These are phyloP conservation scores for Osmerus mordax DNA, from an alignment of 2,113 vertebrate genomes.

Conservation along the genomic window DNA sequence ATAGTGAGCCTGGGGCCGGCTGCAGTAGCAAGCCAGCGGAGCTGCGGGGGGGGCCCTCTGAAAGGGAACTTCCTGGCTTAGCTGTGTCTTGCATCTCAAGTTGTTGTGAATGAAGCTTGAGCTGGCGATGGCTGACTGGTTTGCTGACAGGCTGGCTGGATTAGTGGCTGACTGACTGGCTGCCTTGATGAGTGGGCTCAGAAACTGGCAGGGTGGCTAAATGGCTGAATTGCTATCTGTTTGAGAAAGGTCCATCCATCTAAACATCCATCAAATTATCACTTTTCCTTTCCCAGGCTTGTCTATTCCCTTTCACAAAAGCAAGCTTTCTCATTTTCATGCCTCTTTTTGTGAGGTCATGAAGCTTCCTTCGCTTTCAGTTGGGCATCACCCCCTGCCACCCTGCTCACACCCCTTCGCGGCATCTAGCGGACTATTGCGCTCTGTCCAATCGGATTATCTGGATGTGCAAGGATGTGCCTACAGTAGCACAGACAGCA, in stretches of 20 bases:
- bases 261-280: neutral
- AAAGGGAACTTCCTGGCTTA: slow-evolving; percentile 70
- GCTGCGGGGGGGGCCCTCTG: slow-evolving; percentile 55
- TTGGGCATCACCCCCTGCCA: neutral
- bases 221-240: neutral
- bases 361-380: neutral
- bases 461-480: slow-evolving; percentile 57
- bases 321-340: too few relatives aligned
- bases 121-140: neutral
- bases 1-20: slow-evolving; percentile 50
- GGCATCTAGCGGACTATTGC: slow-evolving; percentile 37
- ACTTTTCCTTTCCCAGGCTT: neutral
- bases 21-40: slow-evolving; percentile 54
- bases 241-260: too few relatives aligned
- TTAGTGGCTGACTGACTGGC: neutral
- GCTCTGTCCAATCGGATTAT: slow-evolving; percentile 63
- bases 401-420: neutral
- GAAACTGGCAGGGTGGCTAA: neutral
- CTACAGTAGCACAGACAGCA: slow-evolving; percentile 44
- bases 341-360: too few relatives aligned
- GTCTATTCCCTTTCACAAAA: neutral
- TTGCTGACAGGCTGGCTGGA: slow-evolving; percentile 5
- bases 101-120: slow-evolving; percentile 48
- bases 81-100: slow-evolving; percentile 70
- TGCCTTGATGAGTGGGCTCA: neutral